phyloP scores from a whole-genome alignment of 23 tunicate genomes.

The Ciona savignyi region DNA sequence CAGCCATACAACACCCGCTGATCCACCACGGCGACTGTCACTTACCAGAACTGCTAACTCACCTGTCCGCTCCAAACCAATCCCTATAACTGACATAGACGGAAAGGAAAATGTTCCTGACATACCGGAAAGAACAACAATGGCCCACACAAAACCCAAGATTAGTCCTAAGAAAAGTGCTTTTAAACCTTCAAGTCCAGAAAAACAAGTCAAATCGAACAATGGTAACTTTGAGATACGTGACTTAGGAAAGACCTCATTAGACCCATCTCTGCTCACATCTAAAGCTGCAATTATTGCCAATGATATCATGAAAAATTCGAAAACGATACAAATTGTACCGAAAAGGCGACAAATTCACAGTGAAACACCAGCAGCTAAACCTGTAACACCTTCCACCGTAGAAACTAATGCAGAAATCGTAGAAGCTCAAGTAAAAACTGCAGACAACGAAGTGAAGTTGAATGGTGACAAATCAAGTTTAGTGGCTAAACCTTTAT shows the following conservation, averaged over 20 bases:
- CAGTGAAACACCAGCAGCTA: too few relatives aligned
- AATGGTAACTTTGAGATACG: conserved; percentile 5
- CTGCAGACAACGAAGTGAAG: too few relatives aligned
- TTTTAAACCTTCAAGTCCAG: too few relatives aligned
- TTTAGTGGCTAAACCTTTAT: too few relatives aligned
- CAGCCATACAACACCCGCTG: too few relatives aligned
- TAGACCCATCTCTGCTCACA: conserved; percentile 33
- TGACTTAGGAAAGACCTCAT: conserved; percentile 28
- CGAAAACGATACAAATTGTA: conserved; percentile 19
- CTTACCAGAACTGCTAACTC: too few relatives aligned
- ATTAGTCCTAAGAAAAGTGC: background rate
- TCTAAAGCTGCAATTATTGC: conserved; percentile 35
- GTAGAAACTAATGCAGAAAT: too few relatives aligned
- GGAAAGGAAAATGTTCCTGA: conserved; percentile 24
- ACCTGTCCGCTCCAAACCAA: too few relatives aligned
- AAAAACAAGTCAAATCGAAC: conserved; percentile 1
- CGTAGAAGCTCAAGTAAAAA: background rate
- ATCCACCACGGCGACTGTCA: too few relatives aligned
- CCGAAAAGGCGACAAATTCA: conserved; percentile 14
- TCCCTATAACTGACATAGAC: too few relatives aligned
- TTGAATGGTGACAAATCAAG: too few relatives aligned
- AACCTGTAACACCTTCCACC: too few relatives aligned
- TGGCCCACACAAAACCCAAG: background rate
- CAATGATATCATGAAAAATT: conserved; percentile 51
- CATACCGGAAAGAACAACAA: conserved; percentile 2